Conservation (phyloP, 2,888 invertebrate species). For the Diploptera punctata region DNA sequence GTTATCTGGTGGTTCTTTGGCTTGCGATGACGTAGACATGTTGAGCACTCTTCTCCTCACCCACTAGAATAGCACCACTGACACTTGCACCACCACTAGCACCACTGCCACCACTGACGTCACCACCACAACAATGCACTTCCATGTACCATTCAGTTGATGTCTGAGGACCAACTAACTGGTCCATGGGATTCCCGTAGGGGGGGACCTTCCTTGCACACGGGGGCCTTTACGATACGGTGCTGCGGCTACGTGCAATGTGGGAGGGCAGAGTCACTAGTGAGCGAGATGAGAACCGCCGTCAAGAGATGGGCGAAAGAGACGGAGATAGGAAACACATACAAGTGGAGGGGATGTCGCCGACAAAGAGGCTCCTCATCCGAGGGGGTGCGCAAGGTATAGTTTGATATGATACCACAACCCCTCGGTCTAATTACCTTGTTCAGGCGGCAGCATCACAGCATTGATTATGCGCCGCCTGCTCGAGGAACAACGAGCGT, state of each 20-base stretch:
- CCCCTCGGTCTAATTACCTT: slow-evolving; percentile 17
- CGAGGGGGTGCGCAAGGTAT: slow-evolving; percentile 33
- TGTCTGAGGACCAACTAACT: slow-evolving; percentile 38
- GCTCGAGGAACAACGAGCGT: not conserved
- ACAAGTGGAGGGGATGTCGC: slow-evolving; percentile 25
- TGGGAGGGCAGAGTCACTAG: slow-evolving; percentile 30
- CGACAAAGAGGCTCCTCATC: slow-evolving; percentile 33
- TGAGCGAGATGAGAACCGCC: slow-evolving; percentile 28
- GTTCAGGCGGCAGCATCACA: not conserved
- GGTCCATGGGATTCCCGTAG: slow-evolving; percentile 30
- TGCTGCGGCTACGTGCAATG: too few relatives aligned
- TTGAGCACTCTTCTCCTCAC: not conserved
- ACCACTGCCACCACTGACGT: not conserved
- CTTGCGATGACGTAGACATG: slow-evolving; percentile 34
- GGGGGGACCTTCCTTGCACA: too few relatives aligned
- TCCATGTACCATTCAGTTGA: slow-evolving; percentile 33
- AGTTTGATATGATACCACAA: not conserved
- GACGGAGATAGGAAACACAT: slow-evolving; percentile 23
- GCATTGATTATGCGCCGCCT: slow-evolving; percentile 18
- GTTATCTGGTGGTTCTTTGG: slow-evolving; percentile 38
- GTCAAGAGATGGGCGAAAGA: slow-evolving; percentile 23
- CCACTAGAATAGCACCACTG: not conserved
- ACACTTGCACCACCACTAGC: slow-evolving; percentile 8
- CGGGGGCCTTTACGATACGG: slow-evolving; percentile 33
- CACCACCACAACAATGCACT: slow-evolving; percentile 15